Percentiles rank a stretch among this genome's conserved stretches.
phyloP scores from a whole-genome alignment of 2,797 vertebrate genomes.

The Sebastiscus albofasciatus region DNA sequence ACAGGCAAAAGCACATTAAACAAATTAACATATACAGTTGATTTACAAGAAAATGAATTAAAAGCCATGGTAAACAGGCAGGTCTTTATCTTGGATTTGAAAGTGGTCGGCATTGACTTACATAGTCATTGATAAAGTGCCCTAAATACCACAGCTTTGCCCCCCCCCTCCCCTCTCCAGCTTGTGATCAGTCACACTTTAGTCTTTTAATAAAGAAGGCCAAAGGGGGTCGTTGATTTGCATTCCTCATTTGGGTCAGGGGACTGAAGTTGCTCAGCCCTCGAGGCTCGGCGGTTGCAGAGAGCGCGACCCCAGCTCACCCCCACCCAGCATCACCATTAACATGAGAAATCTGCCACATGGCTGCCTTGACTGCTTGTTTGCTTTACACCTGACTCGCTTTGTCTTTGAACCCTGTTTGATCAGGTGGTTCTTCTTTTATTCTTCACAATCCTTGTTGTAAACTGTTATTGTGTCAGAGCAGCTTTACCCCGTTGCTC shows the following conservation, averaged over 20 bases:
- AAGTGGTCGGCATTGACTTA: too few species aligned
- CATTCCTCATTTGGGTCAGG: slow-evolving; percentile 28
- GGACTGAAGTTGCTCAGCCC: neutral
- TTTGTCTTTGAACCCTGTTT: slow-evolving; percentile 41
- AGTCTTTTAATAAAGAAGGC: slow-evolving; percentile 18
- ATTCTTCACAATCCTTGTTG: neutral
- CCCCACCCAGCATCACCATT: neutral
- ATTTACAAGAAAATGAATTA: too few species aligned
- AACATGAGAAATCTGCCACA: slow-evolving; percentile 56
- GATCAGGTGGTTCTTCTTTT: slow-evolving; percentile 29
- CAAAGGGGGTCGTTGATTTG: slow-evolving; percentile 3
- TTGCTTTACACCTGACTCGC: slow-evolving; percentile 31
- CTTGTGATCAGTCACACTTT: slow-evolving; percentile 17
- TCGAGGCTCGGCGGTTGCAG: neutral
- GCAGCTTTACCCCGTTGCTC: neutral
- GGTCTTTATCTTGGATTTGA: too few species aligned
- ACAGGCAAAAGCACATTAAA: too few species aligned
- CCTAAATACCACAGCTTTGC: slow-evolving; percentile 16
- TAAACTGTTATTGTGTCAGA: neutral
- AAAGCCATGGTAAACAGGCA: too few species aligned
- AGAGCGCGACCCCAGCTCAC: neutral
- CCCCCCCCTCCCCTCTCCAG: neutral
- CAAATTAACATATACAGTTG: too few species aligned
- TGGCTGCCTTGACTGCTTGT: slow-evolving; percentile 39
- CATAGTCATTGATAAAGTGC: slow-evolving; percentile 24